Base-by-base conservation (phyloP, 2,888 invertebrate species). In the Ophion obscuratus region DNA sequence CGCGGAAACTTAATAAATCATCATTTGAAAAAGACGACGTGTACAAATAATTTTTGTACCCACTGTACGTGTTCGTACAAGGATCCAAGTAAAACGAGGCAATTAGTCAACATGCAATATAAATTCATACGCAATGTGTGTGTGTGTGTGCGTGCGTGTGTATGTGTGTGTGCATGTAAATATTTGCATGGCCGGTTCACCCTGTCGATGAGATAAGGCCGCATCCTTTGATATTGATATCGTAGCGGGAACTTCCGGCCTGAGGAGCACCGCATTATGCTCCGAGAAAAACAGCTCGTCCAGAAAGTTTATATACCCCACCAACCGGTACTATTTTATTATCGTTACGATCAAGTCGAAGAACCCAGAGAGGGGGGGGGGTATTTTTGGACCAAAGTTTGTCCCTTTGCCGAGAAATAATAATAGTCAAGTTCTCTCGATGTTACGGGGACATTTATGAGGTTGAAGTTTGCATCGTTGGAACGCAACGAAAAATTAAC, bases 151-250 rank as follows among this genome's bases (percentile, higher is more conserved):
- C 17, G 14, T n/a, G 40, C 17, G 40, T 53, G 7, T n/a, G 20
- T 44, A n/a, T 44, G 4, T 11, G n/a, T n/a, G 44, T 40, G 27
- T 27, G 20, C 6, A 36, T 36, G 14, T 36, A 66, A 5, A 59
- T 17, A 64, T 64, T 73, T 36, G 31, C 62, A 36, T 5, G 44
- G 7, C 2, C 31, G 20, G 47, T 44, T 4, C 11, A 44, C 17
- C 67, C 57, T 53, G 31, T 67, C 57, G 64, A 66, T 75, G 81
- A 88, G 89, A 90, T 91, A 91, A 89, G 82, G 82, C 86, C 87
- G 86, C 88, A 89, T 89, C 89, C 88, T 88, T 89, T 90, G 89
- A 90, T 91, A 89, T 89, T 88, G 87, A 89, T 90, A 90, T 89
- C 88, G 87, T 88, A 87, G 87, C 76, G 79, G 77, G 82, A 86